Conservation (phyloP, 2,888 invertebrate species). For the Syrista parreyssii region DNA sequence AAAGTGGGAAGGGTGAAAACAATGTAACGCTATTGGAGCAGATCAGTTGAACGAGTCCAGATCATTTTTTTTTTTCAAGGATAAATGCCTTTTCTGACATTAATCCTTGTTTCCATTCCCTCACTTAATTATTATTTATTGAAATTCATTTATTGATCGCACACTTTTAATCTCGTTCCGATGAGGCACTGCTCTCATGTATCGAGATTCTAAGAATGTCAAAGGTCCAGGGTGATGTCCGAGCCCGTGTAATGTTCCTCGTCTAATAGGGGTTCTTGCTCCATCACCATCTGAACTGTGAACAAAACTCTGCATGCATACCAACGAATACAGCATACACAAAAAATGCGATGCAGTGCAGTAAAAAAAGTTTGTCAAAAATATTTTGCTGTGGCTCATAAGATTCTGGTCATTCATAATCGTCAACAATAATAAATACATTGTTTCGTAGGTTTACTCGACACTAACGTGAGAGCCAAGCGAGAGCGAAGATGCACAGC, state of each 20-base stretch:
- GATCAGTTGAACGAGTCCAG: neutral
- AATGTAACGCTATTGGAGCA: neutral
- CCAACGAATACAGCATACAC: slow-evolving; percentile 33
- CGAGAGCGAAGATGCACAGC: neutral
- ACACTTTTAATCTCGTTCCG: neutral
- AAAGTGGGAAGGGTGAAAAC: neutral
- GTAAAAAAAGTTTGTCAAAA: neutral
- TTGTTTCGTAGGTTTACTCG: neutral
- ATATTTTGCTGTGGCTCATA: neutral
- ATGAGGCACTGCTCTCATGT: neutral
- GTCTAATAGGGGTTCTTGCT: slow-evolving; percentile 57
- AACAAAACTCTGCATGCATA: slow-evolving; percentile 64
- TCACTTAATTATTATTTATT: neutral
- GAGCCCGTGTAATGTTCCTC: slow-evolving; percentile 56
- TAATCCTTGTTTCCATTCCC: neutral
- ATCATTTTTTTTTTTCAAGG: neutral
- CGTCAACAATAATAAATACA: neutral
- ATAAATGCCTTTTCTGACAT: neutral
- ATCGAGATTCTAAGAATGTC: slow-evolving; percentile 32
- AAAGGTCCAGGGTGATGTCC: slow-evolving; percentile 57
- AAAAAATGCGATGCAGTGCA: neutral
- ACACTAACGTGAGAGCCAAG: neutral
- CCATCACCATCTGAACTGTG: slow-evolving; percentile 61
- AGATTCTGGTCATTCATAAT: neutral
- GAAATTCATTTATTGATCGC: neutral